Evolutionary conservation across 2,113 vertebrate species (phyloP).

Genomic region (Larimichthys polyactis): DNA sequence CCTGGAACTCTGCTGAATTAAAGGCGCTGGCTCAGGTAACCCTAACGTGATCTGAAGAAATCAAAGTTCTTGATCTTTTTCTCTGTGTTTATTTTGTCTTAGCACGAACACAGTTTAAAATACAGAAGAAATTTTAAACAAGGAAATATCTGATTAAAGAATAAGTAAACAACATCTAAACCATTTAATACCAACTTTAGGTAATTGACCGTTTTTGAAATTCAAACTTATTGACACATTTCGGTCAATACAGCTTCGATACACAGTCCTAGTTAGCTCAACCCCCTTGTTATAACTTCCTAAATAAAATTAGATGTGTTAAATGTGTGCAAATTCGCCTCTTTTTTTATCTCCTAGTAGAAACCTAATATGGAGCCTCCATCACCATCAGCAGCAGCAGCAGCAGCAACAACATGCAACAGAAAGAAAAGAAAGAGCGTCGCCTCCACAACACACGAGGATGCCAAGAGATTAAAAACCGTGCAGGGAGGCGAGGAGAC

Average conservation of each 20-base stretch:
- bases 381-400: not conserved
- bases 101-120: not conserved
- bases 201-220: not conserved
- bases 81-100: not conserved
- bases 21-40: too few species aligned
- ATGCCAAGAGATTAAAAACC: constrained; percentile 55
- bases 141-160: not conserved
- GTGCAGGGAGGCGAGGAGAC: not conserved
- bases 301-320: not conserved
- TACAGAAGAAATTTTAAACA: not conserved
- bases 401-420: not conserved
- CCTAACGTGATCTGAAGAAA: too few species aligned
- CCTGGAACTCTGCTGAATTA: too few species aligned
- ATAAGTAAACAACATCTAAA: not conserved
- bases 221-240: not conserved
- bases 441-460: not conserved
- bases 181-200: not conserved
- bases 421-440: constrained; percentile 48
- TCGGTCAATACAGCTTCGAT: not conserved
- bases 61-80: too few species aligned
- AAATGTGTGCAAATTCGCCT: not conserved
- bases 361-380: constrained; percentile 49
- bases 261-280: too few species aligned
- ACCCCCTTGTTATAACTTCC: not conserved
- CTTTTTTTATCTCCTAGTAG: not conserved